phyloP scores from a whole-genome alignment of 2,113 vertebrate species.

The Hyperopisus bebe region DNA sequence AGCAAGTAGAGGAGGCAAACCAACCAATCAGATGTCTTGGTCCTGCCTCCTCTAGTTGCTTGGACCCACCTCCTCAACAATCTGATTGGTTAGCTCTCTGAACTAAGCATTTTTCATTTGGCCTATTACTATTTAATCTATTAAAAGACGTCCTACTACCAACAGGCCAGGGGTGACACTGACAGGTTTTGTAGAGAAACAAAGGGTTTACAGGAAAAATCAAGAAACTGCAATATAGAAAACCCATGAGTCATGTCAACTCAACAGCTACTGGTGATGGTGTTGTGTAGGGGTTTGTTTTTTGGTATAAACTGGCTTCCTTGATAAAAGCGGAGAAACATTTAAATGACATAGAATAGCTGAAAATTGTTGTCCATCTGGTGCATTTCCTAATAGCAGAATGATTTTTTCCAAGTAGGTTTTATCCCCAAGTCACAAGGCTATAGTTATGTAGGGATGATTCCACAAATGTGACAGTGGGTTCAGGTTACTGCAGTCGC shows the following conservation, averaged over 20 bases:
- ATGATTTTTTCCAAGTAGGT: background rate
- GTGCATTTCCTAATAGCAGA: background rate
- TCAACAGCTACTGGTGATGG: background rate
- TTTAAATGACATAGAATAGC: background rate
- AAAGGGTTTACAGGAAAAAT: background rate
- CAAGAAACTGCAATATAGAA: background rate
- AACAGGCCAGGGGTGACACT: background rate
- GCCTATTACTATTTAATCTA: background rate
- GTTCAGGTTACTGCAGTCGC: background rate
- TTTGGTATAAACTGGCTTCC: background rate
- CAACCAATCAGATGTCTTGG: too few relatives aligned
- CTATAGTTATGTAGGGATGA: background rate
- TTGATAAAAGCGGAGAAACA: background rate
- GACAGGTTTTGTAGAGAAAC: background rate
- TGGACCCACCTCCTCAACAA: too few relatives aligned
- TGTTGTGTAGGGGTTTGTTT: background rate
- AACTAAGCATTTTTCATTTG: background rate
- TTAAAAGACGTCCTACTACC: background rate
- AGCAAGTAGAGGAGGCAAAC: too few relatives aligned
- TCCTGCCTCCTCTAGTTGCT: too few relatives aligned
- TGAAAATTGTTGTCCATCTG: background rate
- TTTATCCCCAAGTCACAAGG: background rate
- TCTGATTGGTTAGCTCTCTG: too few relatives aligned
- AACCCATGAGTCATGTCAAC: background rate
- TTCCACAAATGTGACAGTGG: background rate